These are phyloP conservation scores for Siderastrea siderea DNA, from an alignment of 92 coral and sea anemone species.

Conservation along the genomic window DNA sequence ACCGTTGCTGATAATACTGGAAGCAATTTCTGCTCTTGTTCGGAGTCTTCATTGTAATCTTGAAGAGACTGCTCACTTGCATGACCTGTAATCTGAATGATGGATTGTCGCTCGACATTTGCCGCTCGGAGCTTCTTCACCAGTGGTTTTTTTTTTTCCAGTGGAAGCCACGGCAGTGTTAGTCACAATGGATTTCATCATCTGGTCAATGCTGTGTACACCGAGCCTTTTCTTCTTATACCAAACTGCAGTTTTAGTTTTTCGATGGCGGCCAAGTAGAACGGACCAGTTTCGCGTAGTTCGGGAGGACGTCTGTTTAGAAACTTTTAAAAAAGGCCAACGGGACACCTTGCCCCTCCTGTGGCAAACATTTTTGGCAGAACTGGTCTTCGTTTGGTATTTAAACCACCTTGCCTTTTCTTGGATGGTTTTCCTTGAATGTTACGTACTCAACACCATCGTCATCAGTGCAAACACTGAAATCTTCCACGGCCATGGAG, in stretches of 20 bases:
- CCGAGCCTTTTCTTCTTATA: conserved; percentile 62
- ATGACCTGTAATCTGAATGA: conserved; percentile 57
- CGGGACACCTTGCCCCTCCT: conserved; percentile 64
- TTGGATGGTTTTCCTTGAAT: conserved; percentile 39
- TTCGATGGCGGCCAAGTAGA: conserved; percentile 32
- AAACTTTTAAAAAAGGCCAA: conserved; percentile 45
- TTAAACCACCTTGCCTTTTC: conserved; percentile 45
- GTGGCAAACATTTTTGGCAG: conserved; percentile 64
- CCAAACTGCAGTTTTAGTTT: conserved; percentile 45
- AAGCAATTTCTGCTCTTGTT: conserved; percentile 34
- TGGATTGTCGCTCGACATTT: conserved; percentile 42
- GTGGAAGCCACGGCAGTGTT: conserved; percentile 29
- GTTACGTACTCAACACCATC: conserved; percentile 42
- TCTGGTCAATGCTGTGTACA: conserved; percentile 46
- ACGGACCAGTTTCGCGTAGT: conserved; percentile 52
- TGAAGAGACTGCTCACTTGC: conserved; percentile 40
- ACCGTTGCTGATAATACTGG: conserved; percentile 33
- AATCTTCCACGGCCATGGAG: conserved; percentile 26
- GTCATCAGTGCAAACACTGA: conserved; percentile 31
- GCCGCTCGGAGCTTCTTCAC: conserved; percentile 50
- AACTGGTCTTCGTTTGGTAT: conserved; percentile 39
- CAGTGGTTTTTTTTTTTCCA: conserved; percentile 54
- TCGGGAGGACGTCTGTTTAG: conserved; percentile 53
- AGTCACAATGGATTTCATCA: conserved; percentile 44
- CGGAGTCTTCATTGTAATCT: conserved; percentile 41